Percentiles rank a stretch among this genome's conserved stretches.
Conservation (phyloP, 2,113 vertebrate species). For the Pseudonaja textilis region DNA sequence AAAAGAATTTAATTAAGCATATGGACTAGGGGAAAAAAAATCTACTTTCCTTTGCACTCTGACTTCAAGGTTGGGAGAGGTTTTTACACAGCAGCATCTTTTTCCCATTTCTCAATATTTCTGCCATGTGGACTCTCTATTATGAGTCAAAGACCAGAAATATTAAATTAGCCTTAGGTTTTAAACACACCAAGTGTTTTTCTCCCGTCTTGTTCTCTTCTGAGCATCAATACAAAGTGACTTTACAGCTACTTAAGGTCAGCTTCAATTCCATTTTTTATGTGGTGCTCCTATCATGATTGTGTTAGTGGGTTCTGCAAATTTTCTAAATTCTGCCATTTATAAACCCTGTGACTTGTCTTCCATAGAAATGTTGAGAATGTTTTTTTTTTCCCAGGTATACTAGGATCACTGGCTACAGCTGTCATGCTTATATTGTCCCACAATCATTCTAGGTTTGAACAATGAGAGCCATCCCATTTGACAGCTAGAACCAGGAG, state of each 20-base stretch:
- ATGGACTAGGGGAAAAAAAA: neutral
- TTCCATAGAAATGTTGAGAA: neutral
- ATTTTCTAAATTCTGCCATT: neutral
- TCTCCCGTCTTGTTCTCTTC: neutral
- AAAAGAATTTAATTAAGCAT: conserved; percentile 42
- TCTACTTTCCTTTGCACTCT: conserved; percentile 31
- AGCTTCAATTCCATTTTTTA: neutral
- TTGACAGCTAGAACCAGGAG: neutral
- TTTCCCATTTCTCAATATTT: neutral
- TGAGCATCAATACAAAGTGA: neutral
- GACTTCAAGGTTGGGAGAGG: neutral
- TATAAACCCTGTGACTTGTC: neutral
- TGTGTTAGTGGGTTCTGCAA: neutral
- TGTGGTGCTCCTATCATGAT: neutral
- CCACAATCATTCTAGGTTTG: neutral
- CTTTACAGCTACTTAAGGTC: neutral
- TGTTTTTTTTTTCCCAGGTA: neutral
- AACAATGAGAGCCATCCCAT: neutral
- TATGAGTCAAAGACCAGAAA: conserved; percentile 8
- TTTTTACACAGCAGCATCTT: neutral
- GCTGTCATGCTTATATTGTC: neutral
- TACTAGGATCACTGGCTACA: no score
- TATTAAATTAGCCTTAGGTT: neutral
- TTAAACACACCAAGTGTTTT: neutral
- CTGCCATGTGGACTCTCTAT: neutral